phyloP scores from a whole-genome alignment of 2,888 invertebrate genomes.

The Lithosia quadra region DNA sequence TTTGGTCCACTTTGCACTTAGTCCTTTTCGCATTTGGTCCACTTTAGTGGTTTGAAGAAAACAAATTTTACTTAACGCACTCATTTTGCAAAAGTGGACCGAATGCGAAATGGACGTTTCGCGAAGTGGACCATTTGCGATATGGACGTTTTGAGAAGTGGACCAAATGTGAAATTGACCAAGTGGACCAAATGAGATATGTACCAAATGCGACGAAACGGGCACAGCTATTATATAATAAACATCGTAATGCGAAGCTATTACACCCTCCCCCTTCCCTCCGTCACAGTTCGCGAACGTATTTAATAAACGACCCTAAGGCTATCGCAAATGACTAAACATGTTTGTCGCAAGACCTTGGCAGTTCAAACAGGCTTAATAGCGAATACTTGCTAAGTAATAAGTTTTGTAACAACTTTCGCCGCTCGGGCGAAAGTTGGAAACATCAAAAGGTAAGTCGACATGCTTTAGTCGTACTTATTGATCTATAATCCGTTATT shows the following conservation, averaged over 20 bases:
- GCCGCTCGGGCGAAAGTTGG: background rate
- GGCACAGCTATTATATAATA: background rate
- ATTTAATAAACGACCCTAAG: conserved; percentile 5
- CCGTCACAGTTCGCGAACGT: background rate
- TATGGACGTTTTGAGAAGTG: no score
- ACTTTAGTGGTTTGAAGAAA: no score
- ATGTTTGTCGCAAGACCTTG: conserved; percentile 15
- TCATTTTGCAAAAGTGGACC: no score
- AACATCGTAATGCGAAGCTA: background rate
- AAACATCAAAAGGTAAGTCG: conserved; percentile 4
- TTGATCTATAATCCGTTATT: background rate
- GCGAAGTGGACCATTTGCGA: no score
- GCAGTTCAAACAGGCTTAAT: conserved; percentile 18
- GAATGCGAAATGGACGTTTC: no score
- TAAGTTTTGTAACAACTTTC: conserved; percentile 12
- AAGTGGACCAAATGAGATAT: no score
- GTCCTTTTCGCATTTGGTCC: no score
- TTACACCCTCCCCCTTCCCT: background rate
- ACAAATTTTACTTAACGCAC: no score
- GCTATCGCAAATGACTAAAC: conserved; percentile 16
- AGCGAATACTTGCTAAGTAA: conserved; percentile 13
- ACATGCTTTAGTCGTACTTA: background rate
- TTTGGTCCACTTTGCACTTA: no score
- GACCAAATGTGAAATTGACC: no score
- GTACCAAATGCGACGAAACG: no score